Conservation (phyloP, 1,140 invertebrate species). For the Neuroterus valhalla region DNA sequence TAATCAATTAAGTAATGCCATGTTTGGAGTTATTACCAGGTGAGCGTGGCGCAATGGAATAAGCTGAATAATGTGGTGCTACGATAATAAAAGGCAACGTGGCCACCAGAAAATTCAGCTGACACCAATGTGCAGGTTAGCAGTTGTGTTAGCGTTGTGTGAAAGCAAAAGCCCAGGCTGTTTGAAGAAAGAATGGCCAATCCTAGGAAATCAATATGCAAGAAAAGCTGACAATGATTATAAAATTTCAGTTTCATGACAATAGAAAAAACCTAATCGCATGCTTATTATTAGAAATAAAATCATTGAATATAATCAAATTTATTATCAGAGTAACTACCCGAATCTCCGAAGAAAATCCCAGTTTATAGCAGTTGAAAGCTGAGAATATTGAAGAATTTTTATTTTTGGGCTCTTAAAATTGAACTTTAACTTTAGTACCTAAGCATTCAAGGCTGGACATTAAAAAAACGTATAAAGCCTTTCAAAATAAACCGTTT, state of each 20-base stretch:
- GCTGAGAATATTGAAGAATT: too few relatives aligned
- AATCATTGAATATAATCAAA: too few relatives aligned
- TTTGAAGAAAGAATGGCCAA: slow-evolving; percentile 22
- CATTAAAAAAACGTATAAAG: too few relatives aligned
- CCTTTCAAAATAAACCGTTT: too few relatives aligned
- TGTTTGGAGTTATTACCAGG: slow-evolving; percentile 54
- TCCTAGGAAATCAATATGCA: not conserved
- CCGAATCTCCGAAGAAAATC: too few relatives aligned
- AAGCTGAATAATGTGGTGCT: slow-evolving; percentile 85
- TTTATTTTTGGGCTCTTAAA: too few relatives aligned
- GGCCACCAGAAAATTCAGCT: slow-evolving; percentile 76
- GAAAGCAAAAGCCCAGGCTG: slow-evolving; percentile 56
- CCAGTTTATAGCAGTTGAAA: too few relatives aligned
- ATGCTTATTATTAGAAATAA: too few relatives aligned
- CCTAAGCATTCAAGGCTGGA: too few relatives aligned
- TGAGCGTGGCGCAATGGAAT: slow-evolving; percentile 62
- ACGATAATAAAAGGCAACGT: slow-evolving; percentile 73
- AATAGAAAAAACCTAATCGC: too few relatives aligned
- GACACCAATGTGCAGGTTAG: slow-evolving; percentile 63
- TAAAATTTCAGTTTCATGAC: not conserved
- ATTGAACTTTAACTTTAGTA: too few relatives aligned
- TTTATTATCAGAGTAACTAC: too few relatives aligned
- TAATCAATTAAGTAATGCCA: slow-evolving; percentile 47
- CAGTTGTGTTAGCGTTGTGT: slow-evolving; percentile 55
- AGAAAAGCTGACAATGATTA: slow-evolving; percentile 25